Evolutionary conservation across 2,797 vertebrate genomes (phyloP).

Genomic region (Eremophila alpestris): DNA sequence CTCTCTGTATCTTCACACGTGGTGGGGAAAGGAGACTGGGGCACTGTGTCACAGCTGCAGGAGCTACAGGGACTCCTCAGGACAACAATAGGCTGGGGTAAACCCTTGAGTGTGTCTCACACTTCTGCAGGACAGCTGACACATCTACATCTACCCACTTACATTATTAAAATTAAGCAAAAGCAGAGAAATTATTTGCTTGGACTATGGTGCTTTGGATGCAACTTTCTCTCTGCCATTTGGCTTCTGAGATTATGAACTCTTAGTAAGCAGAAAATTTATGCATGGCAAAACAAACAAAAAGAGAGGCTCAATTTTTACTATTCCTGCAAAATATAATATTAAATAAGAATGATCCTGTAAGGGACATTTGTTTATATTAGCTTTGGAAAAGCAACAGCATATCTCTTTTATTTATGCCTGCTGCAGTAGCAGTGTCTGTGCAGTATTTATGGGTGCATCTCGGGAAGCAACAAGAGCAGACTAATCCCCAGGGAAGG

Average conservation of each 20-base stretch:
- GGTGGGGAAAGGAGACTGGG: neutral
- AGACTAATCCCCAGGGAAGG: neutral
- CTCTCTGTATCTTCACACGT: rapidly evolving
- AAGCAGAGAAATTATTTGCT: neutral
- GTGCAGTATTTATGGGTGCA: neutral
- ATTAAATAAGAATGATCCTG: neutral
- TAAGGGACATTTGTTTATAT: neutral
- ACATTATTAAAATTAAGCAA: neutral
- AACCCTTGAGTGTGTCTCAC: neutral
- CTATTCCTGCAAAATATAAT: neutral
- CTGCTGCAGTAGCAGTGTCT: neutral
- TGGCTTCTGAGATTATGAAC: neutral
- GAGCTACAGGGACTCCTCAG: neutral
- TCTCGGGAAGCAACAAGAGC: neutral
- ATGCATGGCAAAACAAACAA: neutral
- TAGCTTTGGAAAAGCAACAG: neutral
- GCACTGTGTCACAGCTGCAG: rapidly evolving
- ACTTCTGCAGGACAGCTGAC: neutral
- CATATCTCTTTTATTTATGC: neutral
- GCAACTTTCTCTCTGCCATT: neutral
- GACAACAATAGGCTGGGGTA: neutral
- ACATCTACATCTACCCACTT: neutral
- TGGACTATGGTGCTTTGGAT: neutral
- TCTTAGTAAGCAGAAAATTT: neutral
- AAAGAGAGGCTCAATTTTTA: neutral